A percentile compares a stretch with the other conserved stretches of the same genome.
Conservation (phyloP, 2,113 vertebrate genomes). For the Corythornis madagascariensis region DNA sequence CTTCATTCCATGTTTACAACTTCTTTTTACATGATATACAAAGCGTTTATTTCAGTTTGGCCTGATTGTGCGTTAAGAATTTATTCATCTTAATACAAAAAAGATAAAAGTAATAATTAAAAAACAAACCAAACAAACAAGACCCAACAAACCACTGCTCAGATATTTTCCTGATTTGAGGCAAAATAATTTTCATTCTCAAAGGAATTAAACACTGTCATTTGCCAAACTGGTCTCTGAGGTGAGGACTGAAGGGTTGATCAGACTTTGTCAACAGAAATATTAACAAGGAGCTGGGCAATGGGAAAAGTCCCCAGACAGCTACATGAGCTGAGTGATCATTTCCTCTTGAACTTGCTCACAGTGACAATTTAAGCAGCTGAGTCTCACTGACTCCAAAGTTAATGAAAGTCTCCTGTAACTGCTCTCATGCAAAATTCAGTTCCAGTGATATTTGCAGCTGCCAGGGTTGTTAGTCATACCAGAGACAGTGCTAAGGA, state of each 20-base stretch:
- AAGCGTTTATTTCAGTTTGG: neutral
- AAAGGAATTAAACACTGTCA: neutral
- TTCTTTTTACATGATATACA: neutral
- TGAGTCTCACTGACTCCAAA: slow-evolving; percentile 33
- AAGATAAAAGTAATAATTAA: neutral
- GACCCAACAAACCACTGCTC: neutral
- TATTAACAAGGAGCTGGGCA: slow-evolving; percentile 2
- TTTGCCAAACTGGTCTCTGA: neutral
- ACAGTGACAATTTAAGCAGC: slow-evolving; percentile 26
- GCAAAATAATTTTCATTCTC: neutral
- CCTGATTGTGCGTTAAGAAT: neutral
- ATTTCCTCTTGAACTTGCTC: slow-evolving; percentile 30
- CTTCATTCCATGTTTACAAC: neutral
- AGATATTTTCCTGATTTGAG: neutral
- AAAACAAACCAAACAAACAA: neutral
- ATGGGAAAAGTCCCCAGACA: neutral
- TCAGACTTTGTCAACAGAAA: slow-evolving; percentile 15
- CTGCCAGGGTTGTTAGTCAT: slow-evolving; percentile 1
- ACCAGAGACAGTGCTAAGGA: neutral
- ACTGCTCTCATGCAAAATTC: slow-evolving; percentile 52
- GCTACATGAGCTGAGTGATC: neutral
- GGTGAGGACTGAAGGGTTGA: neutral
- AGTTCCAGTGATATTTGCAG: slow-evolving; percentile 15
- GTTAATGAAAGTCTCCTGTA: slow-evolving; percentile 34
- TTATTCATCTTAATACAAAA: neutral